These are phyloP conservation scores for Troglohyphantes excavatus DNA, from an alignment of 2,888 invertebrate genomes.

Conservation along the genomic window DNA sequence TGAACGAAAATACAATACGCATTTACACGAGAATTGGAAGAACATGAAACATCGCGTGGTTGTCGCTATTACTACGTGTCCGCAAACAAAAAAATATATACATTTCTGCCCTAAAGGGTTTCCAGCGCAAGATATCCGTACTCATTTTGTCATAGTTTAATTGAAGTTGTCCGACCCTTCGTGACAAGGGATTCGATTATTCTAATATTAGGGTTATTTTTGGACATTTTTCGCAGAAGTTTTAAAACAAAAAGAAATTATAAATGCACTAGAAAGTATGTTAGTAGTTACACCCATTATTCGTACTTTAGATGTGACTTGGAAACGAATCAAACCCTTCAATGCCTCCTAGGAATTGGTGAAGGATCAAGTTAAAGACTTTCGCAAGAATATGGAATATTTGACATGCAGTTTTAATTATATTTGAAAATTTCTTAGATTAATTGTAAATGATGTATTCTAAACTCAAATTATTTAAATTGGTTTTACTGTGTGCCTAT, in stretches of 20 bases:
- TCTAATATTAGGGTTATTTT: conserved; percentile 30
- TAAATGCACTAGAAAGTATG: neutral
- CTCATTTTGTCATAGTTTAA: neutral
- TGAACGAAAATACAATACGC: neutral
- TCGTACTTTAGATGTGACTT: neutral
- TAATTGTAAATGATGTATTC: no score
- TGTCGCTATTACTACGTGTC: neutral
- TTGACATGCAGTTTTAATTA: neutral
- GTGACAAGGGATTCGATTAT: conserved; percentile 58
- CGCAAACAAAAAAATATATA: neutral
- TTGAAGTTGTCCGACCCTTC: neutral
- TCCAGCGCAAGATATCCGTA: neutral
- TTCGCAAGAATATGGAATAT: neutral
- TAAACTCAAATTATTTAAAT: no score
- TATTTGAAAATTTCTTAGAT: no score
- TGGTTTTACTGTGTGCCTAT: no score
- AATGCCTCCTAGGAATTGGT: neutral
- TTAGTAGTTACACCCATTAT: conserved; percentile 30
- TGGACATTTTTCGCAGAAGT: neutral
- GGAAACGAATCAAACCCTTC: neutral
- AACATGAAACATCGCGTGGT: conserved; percentile 15
- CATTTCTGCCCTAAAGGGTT: neutral
- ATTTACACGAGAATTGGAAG: neutral
- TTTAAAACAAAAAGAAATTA: conserved; percentile 25
- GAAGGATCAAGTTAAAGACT: neutral